These are phyloP conservation scores for Aldrovandia affinis DNA, from an alignment of 2,797 vertebrate genomes.

Conservation along the genomic window DNA sequence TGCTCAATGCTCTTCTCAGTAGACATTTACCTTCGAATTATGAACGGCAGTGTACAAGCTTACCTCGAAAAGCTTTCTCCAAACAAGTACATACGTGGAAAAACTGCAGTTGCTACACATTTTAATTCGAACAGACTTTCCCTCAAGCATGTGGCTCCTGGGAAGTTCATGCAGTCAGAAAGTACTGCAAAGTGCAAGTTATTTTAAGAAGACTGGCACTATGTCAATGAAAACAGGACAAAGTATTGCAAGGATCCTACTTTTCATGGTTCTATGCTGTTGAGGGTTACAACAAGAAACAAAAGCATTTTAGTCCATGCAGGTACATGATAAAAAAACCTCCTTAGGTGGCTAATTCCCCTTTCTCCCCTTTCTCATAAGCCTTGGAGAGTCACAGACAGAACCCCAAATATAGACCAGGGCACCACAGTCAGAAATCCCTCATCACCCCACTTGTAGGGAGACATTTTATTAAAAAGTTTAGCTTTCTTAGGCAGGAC, in stretches of 20 bases:
- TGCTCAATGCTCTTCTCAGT: background rate
- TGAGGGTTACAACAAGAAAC: background rate
- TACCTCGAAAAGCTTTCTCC: too few relatives aligned
- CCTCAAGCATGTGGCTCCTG: background rate
- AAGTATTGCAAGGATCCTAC: background rate
- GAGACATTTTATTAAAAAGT: too few relatives aligned
- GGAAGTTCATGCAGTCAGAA: background rate
- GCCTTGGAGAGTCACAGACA: too few relatives aligned
- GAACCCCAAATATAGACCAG: too few relatives aligned
- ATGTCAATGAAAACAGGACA: background rate
- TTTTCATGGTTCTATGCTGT: background rate
- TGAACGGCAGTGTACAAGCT: background rate
- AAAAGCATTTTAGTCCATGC: background rate
- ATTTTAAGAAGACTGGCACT: too few relatives aligned
- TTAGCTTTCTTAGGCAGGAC: too few relatives aligned
- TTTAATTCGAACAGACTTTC: background rate
- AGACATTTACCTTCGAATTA: background rate
- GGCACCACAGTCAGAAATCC: too few relatives aligned
- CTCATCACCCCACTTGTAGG: too few relatives aligned
- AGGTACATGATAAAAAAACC: background rate
- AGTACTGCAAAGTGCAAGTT: too few relatives aligned
- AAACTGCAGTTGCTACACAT: background rate
- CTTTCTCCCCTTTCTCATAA: too few relatives aligned
- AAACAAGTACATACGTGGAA: background rate
- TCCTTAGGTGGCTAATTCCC: too few relatives aligned